Percentiles rank a stretch among this genome's conserved stretches.
These are phyloP conservation scores for Flexamia atlantica DNA, from an alignment of 2,888 invertebrate genomes.

Conservation along the genomic window DNA sequence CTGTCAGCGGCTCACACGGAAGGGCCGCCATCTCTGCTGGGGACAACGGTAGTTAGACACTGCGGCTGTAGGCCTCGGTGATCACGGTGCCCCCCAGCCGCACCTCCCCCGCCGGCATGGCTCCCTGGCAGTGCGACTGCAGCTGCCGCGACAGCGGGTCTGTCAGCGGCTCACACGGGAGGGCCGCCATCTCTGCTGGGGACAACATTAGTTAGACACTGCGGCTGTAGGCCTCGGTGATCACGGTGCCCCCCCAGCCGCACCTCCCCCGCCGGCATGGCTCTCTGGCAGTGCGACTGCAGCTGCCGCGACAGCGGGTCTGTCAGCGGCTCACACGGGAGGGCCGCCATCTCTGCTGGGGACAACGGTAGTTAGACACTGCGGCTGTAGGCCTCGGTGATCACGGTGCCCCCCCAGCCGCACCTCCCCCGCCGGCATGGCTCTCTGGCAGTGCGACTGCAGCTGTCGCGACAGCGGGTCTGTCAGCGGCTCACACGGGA, in stretches of 20 bases:
- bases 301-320: too few species aligned
- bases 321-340: too few species aligned
- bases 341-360: too few species aligned
- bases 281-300: conserved; percentile 36
- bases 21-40: too few species aligned
- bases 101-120: conserved; percentile 16
- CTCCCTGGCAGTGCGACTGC: conserved; percentile 26
- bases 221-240: too few species aligned
- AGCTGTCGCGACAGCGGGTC: conserved; percentile 29
- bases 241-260: conserved; percentile 57
- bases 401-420: conserved; percentile 60
- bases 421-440: conserved; percentile 48
- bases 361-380: too few species aligned
- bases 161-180: background rate
- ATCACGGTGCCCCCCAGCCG: conserved; percentile 61
- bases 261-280: conserved; percentile 16
- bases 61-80: too few species aligned
- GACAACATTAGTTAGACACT: too few species aligned
- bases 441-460: conserved; percentile 32
- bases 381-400: conserved; percentile 65
- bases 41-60: too few species aligned
- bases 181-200: conserved; percentile 8
- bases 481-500: background rate
- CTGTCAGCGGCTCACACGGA: background rate
- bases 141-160: conserved; percentile 5